Evolutionary conservation across 1,140 invertebrate genomes (phyloP).

Genomic region (Trichonephila clavata): DNA sequence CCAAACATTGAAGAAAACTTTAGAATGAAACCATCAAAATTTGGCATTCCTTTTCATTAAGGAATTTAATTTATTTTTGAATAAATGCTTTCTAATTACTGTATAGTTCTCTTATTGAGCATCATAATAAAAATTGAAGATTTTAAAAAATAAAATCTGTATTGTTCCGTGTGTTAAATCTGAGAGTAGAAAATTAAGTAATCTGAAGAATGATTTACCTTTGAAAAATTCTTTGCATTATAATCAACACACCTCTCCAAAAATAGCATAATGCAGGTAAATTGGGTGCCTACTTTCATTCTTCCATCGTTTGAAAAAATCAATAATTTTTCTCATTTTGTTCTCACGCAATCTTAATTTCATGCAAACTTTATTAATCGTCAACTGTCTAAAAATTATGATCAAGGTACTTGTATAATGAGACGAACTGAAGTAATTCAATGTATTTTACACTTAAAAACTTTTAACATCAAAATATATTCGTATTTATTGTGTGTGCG

Average conservation of each 20-base stretch:
- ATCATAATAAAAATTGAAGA: too few relatives aligned
- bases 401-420: not conserved
- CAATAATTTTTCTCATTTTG: not conserved
- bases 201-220: not conserved
- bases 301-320: not conserved
- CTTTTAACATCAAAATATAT: too few relatives aligned
- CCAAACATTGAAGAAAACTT: too few relatives aligned
- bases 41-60: too few relatives aligned
- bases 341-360: slow-evolving; percentile 14
- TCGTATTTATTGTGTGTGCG: too few relatives aligned
- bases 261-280: not conserved
- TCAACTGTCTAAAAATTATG: not conserved
- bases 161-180: not conserved
- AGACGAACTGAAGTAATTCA: not conserved
- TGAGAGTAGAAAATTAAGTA: not conserved
- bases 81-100: too few relatives aligned
- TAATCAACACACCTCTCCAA: not conserved
- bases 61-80: too few relatives aligned
- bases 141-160: too few relatives aligned
- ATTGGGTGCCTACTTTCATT: not conserved
- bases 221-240: not conserved
- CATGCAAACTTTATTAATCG: not conserved
- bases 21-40: too few relatives aligned
- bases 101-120: too few relatives aligned
- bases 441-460: not conserved